These are phyloP conservation scores for Malurus alboscapulatus DNA, from an alignment of 2,113 vertebrate species.

Conservation along the genomic window DNA sequence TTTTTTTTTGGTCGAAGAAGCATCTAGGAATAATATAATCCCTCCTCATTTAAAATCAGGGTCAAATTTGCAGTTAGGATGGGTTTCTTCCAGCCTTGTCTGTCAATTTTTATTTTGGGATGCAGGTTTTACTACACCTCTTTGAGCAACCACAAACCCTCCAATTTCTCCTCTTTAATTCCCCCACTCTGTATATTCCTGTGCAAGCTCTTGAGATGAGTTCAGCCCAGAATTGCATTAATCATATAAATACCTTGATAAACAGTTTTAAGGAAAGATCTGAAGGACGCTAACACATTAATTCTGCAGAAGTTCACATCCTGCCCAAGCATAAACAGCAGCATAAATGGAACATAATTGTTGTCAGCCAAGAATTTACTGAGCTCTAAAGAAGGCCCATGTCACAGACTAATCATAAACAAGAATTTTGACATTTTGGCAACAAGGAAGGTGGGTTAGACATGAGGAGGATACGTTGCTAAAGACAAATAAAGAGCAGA, in stretches of 20 bases:
- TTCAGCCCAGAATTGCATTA: not conserved
- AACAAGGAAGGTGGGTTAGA: not conserved
- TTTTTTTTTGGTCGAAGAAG: not conserved
- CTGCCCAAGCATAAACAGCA: not conserved
- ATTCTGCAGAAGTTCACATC: not conserved
- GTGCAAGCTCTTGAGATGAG: not conserved
- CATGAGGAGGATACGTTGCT: not conserved
- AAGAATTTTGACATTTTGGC: not conserved
- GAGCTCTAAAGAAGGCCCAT: not conserved
- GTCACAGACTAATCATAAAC: not conserved
- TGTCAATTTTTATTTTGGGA: not conserved
- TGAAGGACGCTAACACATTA: not conserved
- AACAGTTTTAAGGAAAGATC: not conserved
- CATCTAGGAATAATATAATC: not conserved
- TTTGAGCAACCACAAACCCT: not conserved
- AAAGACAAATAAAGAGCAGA: not conserved
- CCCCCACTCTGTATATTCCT: not conserved
- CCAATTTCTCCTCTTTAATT: not conserved
- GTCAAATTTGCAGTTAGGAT: not conserved
- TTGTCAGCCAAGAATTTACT: not conserved
- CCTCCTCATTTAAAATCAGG: not conserved
- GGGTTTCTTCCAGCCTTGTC: not conserved
- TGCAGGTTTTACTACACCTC: not conserved
- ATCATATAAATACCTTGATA: not conserved
- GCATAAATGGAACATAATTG: not conserved